Conservation (phyloP, 2,888 invertebrate genomes). For the Lycaena phlaeas region DNA sequence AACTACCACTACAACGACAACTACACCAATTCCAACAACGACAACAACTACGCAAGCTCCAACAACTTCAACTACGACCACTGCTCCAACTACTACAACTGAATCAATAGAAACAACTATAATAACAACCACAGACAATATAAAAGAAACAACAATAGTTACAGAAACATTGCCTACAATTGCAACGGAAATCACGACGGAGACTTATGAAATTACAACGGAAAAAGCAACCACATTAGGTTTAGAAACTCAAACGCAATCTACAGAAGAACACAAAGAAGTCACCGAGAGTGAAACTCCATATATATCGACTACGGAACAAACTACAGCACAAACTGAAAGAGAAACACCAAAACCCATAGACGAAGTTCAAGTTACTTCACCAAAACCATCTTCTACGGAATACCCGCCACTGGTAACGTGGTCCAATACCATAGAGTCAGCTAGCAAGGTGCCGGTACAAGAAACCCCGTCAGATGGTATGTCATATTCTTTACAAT, state of each 20-base stretch:
- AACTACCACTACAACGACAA: conserved; percentile 23
- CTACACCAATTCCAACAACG: conserved; percentile 30
- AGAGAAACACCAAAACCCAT: conserved; percentile 23
- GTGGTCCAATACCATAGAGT: conserved; percentile 62
- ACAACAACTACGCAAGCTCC: conserved; percentile 24
- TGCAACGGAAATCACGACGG: conserved; percentile 17
- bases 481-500: not conserved
- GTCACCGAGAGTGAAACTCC: conserved; percentile 25
- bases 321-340: conserved; percentile 30
- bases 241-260: not conserved
- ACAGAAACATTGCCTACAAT: not conserved
- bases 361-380: conserved; percentile 23
- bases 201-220: conserved; percentile 12
- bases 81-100: conserved; percentile 23
- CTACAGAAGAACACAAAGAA: conserved; percentile 11
- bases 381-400: conserved; percentile 29
- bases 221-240: conserved; percentile 19
- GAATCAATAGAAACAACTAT: conserved; percentile 22
- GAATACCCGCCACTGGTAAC: conserved; percentile 59
- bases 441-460: conserved; percentile 36
- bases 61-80: conserved; percentile 28
- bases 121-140: conserved; percentile 16
- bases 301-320: conserved; percentile 31
- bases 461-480: not conserved
- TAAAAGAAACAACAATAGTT: conserved; percentile 18